A percentile compares a stretch with the other conserved stretches of the same genome.
phyloP scores from a whole-genome alignment of 2,113 vertebrate species.

The Clarias magur region DNA sequence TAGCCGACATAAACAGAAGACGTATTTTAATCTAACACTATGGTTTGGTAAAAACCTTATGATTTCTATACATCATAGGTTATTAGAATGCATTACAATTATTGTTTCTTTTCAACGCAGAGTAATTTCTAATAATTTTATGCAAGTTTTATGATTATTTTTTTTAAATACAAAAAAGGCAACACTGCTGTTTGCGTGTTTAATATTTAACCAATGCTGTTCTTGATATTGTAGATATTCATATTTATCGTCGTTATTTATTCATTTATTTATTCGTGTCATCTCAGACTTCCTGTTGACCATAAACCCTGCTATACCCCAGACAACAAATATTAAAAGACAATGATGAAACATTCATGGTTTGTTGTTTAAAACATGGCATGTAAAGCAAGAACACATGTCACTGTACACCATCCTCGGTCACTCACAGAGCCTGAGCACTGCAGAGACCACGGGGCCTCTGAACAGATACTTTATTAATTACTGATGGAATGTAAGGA shows the following conservation, averaged over 20 bases:
- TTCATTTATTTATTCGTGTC: too few relatives aligned
- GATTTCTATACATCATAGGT: too few relatives aligned
- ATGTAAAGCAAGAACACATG: neutral
- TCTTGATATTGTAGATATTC: neutral
- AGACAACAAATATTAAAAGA: neutral
- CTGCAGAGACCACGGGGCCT: neutral
- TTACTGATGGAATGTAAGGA: neutral
- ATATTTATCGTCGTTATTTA: neutral
- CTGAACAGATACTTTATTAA: neutral
- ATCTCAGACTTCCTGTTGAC: neutral
- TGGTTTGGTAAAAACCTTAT: too few relatives aligned
- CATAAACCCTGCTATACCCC: neutral
- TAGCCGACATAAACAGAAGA: too few relatives aligned
- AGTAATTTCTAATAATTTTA: neutral
- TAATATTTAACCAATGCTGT: neutral
- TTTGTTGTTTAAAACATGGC: neutral
- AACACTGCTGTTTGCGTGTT: neutral
- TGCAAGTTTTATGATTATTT: neutral
- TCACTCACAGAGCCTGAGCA: neutral
- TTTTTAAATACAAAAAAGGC: neutral
- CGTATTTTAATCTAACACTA: too few relatives aligned
- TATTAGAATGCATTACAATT: neutral
- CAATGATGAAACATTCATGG: neutral
- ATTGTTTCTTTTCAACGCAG: neutral
- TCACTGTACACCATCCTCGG: neutral